These are phyloP conservation scores for Rhabditoides inermis DNA, from an alignment of 2,888 invertebrate species.

Conservation along the genomic window DNA sequence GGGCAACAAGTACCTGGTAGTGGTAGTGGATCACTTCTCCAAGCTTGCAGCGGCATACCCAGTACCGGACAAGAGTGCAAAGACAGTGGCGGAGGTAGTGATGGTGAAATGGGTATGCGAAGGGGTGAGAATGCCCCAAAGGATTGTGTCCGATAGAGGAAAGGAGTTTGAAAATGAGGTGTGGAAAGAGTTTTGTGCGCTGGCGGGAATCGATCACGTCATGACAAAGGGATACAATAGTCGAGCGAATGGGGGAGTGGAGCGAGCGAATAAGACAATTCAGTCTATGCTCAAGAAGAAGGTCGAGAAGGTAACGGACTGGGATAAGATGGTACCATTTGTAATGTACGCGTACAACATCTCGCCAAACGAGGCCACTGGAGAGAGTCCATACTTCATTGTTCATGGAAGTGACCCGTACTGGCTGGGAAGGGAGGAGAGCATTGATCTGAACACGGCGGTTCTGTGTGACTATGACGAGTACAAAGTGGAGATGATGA, in stretches of 20 bases:
- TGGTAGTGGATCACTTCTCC: slow-evolving; percentile 15
- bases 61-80: slow-evolving; percentile 13
- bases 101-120: slow-evolving; percentile 10
- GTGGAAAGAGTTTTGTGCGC: slow-evolving; percentile 5
- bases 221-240: slow-evolving; percentile 18
- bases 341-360: slow-evolving; percentile 21
- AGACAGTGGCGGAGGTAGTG: slow-evolving; percentile 12
- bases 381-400: slow-evolving; percentile 13
- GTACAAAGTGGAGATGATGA: slow-evolving; percentile 3
- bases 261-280: slow-evolving; percentile 17
- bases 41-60: slow-evolving; percentile 8
- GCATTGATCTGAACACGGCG: too few relatives aligned
- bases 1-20: slow-evolving; percentile 12
- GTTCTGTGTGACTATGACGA: too few relatives aligned
- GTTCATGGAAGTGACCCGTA: slow-evolving; percentile 12
- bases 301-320: slow-evolving; percentile 3
- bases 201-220: slow-evolving; percentile 3
- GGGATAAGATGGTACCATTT: slow-evolving; percentile 16
- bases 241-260: slow-evolving; percentile 18
- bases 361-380: slow-evolving; percentile 10
- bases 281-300: slow-evolving; percentile 11
- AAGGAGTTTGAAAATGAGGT: slow-evolving; percentile 11
- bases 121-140: slow-evolving; percentile 10
- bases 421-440: not conserved
- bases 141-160: slow-evolving; percentile 13